These are phyloP conservation scores for Leiothrix lutea DNA, from an alignment of 2,113 vertebrate species.

Conservation along the genomic window DNA sequence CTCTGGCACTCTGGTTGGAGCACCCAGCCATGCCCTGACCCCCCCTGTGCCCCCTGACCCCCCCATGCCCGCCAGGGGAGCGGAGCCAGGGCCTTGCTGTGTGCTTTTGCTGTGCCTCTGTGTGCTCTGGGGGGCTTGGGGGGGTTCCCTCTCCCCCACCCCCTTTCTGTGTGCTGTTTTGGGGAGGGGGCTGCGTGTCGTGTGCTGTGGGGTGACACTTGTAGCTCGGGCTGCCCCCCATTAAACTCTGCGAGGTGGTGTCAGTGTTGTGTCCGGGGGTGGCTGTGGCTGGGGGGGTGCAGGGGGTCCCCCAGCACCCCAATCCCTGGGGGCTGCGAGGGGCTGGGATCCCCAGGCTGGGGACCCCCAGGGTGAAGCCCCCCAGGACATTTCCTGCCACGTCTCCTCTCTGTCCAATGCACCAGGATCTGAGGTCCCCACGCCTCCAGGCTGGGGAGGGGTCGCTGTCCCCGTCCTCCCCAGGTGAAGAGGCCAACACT, in stretches of 20 bases:
- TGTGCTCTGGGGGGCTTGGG: background rate
- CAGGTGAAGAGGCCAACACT: background rate
- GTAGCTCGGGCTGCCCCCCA: background rate
- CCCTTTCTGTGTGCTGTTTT: background rate
- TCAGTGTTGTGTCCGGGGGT: background rate
- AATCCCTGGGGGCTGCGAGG: background rate
- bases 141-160: background rate
- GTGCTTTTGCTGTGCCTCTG: constrained; percentile 51
- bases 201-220: constrained; percentile 8
- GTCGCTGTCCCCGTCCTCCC: background rate
- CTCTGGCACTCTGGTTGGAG: background rate
- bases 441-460: background rate
- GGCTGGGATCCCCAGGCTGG: background rate
- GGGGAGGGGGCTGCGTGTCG: background rate
- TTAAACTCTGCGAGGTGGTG: background rate
- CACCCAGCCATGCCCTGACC: background rate
- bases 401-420: background rate
- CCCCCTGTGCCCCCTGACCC: background rate
- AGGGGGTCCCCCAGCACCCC: background rate
- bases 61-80: background rate
- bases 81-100: background rate
- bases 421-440: constrained; percentile 17
- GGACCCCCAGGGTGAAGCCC: background rate
- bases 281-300: background rate
- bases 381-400: background rate